These are phyloP conservation scores for Myotis davidii DNA, from an alignment of 2,113 vertebrate species.

Conservation along the genomic window DNA sequence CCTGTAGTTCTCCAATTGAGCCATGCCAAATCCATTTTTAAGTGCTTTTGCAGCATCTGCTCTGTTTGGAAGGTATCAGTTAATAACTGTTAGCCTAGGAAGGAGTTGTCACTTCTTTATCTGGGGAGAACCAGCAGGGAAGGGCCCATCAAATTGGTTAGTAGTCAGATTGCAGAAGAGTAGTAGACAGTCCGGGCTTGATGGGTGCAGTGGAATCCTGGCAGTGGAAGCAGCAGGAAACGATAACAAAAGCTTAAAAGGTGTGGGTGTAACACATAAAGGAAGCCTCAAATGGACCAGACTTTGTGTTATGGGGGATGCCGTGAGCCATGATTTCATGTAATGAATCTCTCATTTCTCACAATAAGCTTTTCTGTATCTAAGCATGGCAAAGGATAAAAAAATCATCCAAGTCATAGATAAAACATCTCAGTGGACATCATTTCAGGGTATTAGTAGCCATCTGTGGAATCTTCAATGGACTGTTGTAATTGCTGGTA, in stretches of 20 bases:
- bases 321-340: neutral
- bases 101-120: neutral
- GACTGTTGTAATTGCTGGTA: neutral
- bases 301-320: neutral
- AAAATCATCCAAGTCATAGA: slow-evolving; percentile 1
- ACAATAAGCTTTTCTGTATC: neutral
- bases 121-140: neutral
- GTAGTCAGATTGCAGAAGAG: neutral
- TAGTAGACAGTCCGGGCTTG: neutral
- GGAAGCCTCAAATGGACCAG: neutral
- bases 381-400: neutral
- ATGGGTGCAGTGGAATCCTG: neutral
- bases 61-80: neutral
- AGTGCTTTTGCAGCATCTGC: neutral
- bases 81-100: neutral
- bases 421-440: neutral
- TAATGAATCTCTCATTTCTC: neutral
- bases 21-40: neutral
- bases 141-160: neutral
- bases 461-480: slow-evolving; percentile 10
- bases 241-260: slow-evolving; percentile 2
- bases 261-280: neutral
- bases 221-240: neutral
- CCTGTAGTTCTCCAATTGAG: neutral
- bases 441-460: neutral